Conservation (phyloP, 2,113 vertebrate genomes). For the Cichladusa arquata region DNA sequence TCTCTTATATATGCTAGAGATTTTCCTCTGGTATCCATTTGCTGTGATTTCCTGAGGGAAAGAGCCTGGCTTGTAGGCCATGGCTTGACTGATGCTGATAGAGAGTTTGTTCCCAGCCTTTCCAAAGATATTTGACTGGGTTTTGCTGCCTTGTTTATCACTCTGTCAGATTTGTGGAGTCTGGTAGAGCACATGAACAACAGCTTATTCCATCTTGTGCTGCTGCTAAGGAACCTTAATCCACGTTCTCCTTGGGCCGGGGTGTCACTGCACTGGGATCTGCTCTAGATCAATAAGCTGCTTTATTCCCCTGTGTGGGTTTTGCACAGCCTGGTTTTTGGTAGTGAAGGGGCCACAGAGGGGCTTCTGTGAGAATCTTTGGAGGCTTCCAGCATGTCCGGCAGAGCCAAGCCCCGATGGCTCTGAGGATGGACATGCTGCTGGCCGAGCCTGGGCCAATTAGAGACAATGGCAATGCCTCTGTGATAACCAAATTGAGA, state of each 20-base stretch:
- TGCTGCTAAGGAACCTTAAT: neutral
- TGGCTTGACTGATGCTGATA: neutral
- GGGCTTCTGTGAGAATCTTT: neutral
- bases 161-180: neutral
- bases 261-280: neutral
- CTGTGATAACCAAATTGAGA: neutral
- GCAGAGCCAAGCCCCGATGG: neutral
- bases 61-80: neutral
- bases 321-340: neutral
- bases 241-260: rapidly evolving
- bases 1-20: neutral
- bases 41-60: neutral
- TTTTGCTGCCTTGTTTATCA: neutral
- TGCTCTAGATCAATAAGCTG: neutral
- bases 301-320: neutral
- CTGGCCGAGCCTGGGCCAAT: neutral
- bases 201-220: neutral
- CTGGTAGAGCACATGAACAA: neutral
- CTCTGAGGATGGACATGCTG: neutral
- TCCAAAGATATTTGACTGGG: neutral
- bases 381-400: neutral
- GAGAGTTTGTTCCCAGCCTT: neutral
- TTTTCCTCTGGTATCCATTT: neutral
- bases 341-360: neutral
- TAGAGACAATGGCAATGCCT: rapidly evolving